Base-by-base conservation (phyloP, 2,888 invertebrate species). In the Poecilobothrus nobilitatus region DNA sequence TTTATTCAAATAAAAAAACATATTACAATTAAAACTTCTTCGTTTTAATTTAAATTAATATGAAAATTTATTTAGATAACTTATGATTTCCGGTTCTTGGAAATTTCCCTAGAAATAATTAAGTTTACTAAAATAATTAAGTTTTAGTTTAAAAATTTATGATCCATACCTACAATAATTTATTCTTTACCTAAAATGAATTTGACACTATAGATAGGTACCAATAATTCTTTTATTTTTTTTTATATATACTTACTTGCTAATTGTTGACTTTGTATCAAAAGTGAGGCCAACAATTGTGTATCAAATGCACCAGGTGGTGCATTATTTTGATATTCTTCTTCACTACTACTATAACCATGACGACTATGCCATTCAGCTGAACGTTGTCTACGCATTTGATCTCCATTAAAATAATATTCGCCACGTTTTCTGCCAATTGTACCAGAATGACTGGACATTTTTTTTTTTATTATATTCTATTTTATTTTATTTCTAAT, bases 231-330 rank as follows among this genome's bases (percentile, higher is more conserved):
- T n/a, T n/a, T n/a, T n/a, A n/a, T n/a, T n/a, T n/a, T n/a, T n/a
- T n/a, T 37, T 37, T 37, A 37, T 37, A 37, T 12, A n/a, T 61
- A 83, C 83, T 84, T 76, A 86, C 85, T 84, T 76, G 85, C 84
- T 79, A 85, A 83, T 77, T 86, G 85, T 79, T 86, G 86, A 75
- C 85, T 86, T 78, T 86, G 85, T 70, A 85, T 82, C 71, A 86
- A 78, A 70, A 86, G 79, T 72, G 85, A 84, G 53, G 86, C 86
- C 76, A 86, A 80, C 73, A 86, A 82, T 75, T 85, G 85, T 73
- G 85, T 86, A 76, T 86, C 85, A 72, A 85, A 81, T 18, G 73
- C 71, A 37, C 73, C 73, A 67, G 81, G 78, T 71, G 78, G 81
- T 44, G 81, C 81, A 71, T 79, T 80, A 72, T 81, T 81, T 74